These are phyloP conservation scores for Mus musculus DNA, from an alignment of 2,113 vertebrate species.

Conservation along the genomic window DNA sequence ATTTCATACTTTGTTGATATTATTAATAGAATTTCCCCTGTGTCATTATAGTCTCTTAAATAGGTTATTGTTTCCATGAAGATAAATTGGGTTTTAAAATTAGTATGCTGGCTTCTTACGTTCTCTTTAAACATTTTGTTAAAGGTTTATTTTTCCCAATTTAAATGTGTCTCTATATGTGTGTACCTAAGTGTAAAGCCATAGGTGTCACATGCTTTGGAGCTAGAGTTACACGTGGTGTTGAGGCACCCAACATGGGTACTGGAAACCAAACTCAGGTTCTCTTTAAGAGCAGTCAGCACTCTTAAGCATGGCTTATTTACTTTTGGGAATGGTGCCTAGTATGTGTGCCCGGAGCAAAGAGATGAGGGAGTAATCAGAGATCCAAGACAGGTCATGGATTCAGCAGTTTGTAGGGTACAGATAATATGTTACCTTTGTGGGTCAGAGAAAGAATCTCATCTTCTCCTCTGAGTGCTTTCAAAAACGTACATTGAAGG, in stretches of 20 bases:
- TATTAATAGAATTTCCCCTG: not conserved
- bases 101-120: not conserved
- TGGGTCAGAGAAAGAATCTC: not conserved
- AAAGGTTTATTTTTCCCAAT: not conserved
- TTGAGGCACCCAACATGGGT: not conserved
- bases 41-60: not conserved
- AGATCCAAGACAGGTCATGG: not conserved
- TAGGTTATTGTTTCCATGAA: not conserved
- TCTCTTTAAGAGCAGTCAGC: not conserved
- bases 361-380: not conserved
- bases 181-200: not conserved
- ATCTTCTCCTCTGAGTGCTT: not conserved
- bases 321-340: not conserved
- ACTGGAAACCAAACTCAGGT: not conserved
- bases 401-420: not conserved
- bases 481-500: not conserved
- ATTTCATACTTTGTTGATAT: not conserved
- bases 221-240: not conserved
- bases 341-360: not conserved
- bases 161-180: not conserved
- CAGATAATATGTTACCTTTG: not conserved
- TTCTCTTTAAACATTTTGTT: not conserved
- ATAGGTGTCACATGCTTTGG: not conserved
- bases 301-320: not conserved
- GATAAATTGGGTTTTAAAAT: conserved; percentile 24